Base-by-base conservation (phyloP, 2,888 invertebrate genomes). In the Piscicola geometra region DNA sequence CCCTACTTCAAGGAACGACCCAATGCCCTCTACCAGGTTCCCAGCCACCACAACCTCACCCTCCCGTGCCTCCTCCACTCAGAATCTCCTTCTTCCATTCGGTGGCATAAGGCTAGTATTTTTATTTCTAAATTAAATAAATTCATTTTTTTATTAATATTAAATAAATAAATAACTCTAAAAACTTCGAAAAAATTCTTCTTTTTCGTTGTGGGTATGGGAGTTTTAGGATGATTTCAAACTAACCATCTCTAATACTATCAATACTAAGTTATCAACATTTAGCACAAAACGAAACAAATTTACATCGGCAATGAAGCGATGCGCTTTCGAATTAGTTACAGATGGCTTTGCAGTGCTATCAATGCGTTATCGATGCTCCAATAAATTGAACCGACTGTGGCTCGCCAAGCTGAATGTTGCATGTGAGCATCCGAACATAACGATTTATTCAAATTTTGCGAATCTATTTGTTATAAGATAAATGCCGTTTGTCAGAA, bases 331-430 rank as follows among this genome's bases (percentile, higher is more conserved):
- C 60, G 25, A 56, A 21, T 56, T 25, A 56, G 60, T 56, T 56
- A 56, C 60, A 56, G 60, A 56, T 56, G 60, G 15, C n/a, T 56
- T 56, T 56, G n/a, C 60, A 56, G 5, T 21, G 60, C 25, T 56
- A 41, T 56, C 60, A 56, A 56, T 56, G 9, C n/a, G 60, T 56
- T 56, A 56, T 56, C 60, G 60, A 25, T 15, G n/a, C 60, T 56
- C n/a, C 60, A 56, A 56, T 56, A 56, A 56, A 56, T 56, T 21
- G n/a, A n/a, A n/a, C n/a, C n/a, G n/a, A n/a, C n/a, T n/a, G n/a
- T n/a, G n/a, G n/a, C n/a, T n/a, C n/a, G n/a, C n/a, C n/a, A 47
- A 15, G 9, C 21, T 47, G 21, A 47, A 47, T 47, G 21, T 47
- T 47, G 21, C 21, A 47, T 47, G 21, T 15, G 21, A 47, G 21